These are phyloP conservation scores for Bombus superbus DNA, from an alignment of 1,140 invertebrate species.

Conservation along the genomic window DNA sequence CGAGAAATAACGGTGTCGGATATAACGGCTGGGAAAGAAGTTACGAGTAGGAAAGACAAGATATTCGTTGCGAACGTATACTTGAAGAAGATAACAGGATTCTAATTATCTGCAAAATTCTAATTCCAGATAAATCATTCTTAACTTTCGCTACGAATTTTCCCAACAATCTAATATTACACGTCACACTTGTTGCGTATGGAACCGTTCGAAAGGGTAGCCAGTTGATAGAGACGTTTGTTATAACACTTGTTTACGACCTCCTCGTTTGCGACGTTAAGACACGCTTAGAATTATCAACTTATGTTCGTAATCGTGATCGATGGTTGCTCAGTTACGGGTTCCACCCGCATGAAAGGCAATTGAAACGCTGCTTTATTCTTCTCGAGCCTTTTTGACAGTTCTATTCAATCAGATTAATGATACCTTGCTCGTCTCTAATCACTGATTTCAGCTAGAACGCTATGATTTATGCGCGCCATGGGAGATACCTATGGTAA, in stretches of 20 bases:
- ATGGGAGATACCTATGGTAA: neutral
- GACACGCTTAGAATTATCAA: neutral
- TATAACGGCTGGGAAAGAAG: no score
- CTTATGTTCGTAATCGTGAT: neutral
- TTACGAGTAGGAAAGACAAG: no score
- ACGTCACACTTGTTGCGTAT: neutral
- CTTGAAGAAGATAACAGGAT: no score
- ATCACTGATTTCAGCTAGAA: neutral
- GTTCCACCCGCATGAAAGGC: neutral
- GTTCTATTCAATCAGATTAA: slow-evolving; percentile 21
- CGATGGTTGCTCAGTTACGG: neutral
- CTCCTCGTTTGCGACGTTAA: neutral
- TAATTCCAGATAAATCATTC: neutral
- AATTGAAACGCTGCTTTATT: slow-evolving; percentile 6
- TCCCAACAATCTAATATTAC: neutral
- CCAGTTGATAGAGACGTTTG: neutral
- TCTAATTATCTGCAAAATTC: no score
- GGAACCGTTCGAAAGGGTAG: no score
- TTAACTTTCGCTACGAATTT: neutral
- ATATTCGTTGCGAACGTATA: no score
- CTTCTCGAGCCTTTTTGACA: neutral
- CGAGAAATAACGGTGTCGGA: no score
- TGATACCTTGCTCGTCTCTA: neutral
- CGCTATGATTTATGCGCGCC: slow-evolving; percentile 9
- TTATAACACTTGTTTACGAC: no score